These are phyloP conservation scores for Orchesellides sinensis DNA, from an alignment of 2,888 invertebrate species.

Conservation along the genomic window DNA sequence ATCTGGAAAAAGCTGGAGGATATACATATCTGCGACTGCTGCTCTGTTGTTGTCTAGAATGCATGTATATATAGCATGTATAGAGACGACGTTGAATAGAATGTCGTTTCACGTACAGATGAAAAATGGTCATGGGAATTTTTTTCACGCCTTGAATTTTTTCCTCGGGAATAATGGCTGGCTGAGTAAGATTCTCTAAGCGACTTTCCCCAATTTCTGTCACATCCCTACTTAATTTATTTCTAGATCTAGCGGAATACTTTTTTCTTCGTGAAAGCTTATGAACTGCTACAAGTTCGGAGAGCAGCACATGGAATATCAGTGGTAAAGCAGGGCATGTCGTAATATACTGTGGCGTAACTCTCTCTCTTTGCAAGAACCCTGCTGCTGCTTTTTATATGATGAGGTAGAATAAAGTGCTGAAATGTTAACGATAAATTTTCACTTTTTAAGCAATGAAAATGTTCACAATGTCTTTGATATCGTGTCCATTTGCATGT, in stretches of 20 bases:
- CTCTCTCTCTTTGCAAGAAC: conserved; percentile 8
- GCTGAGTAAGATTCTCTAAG: conserved; percentile 63
- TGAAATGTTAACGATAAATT: conserved; percentile 63
- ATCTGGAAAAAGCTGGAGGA: neutral
- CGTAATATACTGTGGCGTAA: neutral
- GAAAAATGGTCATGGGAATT: conserved; percentile 71
- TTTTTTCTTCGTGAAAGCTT: conserved; percentile 40
- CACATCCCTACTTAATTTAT: conserved; percentile 69
- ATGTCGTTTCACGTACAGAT: conserved; percentile 63
- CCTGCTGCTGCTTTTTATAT: conserved; percentile 17
- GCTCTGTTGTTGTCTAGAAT: conserved; percentile 7
- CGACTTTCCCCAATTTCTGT: conserved; percentile 69
- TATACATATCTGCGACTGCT: neutral
- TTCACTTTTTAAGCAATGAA: conserved; percentile 62
- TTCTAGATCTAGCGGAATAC: conserved; percentile 46
- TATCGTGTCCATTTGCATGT: conserved; percentile 61
- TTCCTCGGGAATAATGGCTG: conserved; percentile 49
- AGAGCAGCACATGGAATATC: conserved; percentile 18
- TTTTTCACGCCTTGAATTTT: conserved; percentile 69
- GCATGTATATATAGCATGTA: no score
- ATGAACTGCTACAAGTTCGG: conserved; percentile 37
- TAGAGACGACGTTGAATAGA: conserved; percentile 37
- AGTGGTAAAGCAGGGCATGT: neutral
- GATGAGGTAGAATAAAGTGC: conserved; percentile 60
- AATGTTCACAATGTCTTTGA: conserved; percentile 41